Evolutionary conservation across 2,113 vertebrate species (phyloP).

Genomic region (Lamprotornis superbus): DNA sequence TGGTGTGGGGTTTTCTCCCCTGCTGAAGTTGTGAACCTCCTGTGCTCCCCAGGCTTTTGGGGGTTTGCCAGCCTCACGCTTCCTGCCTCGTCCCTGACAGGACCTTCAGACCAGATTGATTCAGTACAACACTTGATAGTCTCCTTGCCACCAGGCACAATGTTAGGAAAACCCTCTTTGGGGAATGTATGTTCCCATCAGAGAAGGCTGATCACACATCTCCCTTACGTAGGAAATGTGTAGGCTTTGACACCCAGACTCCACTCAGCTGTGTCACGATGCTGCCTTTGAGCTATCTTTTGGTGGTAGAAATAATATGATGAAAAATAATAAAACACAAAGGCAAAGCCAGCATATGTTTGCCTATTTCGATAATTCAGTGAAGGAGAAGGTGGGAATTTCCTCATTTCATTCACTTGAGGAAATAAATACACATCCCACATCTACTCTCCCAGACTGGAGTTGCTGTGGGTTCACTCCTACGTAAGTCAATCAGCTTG

Average conservation of each 20-base stretch:
- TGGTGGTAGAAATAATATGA: background rate
- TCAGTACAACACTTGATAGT: background rate
- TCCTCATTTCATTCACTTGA: background rate
- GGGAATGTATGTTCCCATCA: background rate
- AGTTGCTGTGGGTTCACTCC: background rate
- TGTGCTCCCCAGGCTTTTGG: background rate
- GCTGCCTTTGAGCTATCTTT: background rate
- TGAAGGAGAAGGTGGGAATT: background rate
- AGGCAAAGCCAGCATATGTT: background rate
- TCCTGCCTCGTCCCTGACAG: background rate
- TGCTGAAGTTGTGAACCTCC: background rate
- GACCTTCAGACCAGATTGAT: background rate
- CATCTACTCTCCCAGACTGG: background rate
- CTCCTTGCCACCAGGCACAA: rapidly evolving
- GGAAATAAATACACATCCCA: background rate
- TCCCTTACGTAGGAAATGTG: rapidly evolving
- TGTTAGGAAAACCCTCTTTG: background rate
- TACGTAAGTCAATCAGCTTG: background rate
- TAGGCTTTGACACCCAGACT: background rate
- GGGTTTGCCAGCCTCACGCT: rapidly evolving
- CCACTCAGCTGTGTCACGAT: background rate
- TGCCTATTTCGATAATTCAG: background rate
- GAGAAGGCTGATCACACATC: background rate
- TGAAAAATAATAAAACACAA: background rate
- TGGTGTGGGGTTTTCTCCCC: background rate